phyloP scores from a whole-genome alignment of 2,888 invertebrate species.

The Drosophila siamana region DNA sequence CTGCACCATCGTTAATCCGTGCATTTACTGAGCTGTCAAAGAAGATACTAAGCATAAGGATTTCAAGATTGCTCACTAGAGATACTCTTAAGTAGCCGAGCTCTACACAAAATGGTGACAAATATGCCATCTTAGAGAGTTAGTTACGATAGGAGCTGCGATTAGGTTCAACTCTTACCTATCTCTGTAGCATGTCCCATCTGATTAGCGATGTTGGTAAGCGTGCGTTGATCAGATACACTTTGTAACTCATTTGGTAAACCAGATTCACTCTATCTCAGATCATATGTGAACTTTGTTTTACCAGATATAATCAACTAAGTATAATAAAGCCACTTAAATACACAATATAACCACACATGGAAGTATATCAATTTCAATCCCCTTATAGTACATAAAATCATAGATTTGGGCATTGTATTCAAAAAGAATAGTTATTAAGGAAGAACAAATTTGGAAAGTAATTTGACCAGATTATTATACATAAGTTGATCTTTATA shows the following conservation, averaged over 20 bases:
- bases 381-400: neutral
- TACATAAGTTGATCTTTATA: too few relatives aligned
- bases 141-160: conserved; percentile 34
- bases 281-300: conserved; percentile 47
- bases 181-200: conserved; percentile 39
- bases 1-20: conserved; percentile 39
- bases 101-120: conserved; percentile 13
- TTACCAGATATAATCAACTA: conserved; percentile 28
- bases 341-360: neutral
- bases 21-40: conserved; percentile 19
- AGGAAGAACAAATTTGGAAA: too few relatives aligned
- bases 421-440: too few relatives aligned
- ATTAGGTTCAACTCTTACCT: conserved; percentile 47
- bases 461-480: too few relatives aligned
- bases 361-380: neutral
- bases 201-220: conserved; percentile 18
- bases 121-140: conserved; percentile 21
- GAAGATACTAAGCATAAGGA: conserved; percentile 3
- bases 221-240: conserved; percentile 33
- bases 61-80: conserved; percentile 59
- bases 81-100: conserved; percentile 52
- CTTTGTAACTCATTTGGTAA: conserved; percentile 59
- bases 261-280: conserved; percentile 52
- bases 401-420: neutral
- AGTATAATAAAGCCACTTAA: conserved; percentile 2